Base-by-base conservation (phyloP, 2,888 invertebrate genomes). In the Pristionchus fissidentatus region DNA sequence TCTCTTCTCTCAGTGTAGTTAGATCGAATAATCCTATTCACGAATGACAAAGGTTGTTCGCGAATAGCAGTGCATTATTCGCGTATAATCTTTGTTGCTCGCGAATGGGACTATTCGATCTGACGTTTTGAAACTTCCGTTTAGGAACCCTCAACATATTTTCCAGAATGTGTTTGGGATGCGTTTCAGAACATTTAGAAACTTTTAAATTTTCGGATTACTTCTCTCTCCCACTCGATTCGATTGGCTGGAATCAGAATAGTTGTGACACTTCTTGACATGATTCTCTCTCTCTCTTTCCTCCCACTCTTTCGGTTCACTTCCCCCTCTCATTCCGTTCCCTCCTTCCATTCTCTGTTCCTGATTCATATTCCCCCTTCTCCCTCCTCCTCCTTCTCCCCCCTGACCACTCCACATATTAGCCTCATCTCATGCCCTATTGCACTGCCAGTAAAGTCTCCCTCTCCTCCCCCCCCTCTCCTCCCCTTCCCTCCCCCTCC, bases 381-480 rank as follows among this genome's bases (percentile, higher is more conserved):
- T 26, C 38, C 29, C 75, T 46, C 75, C 29, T 46, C 75, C 35
- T 3, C 49, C n/a, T 35, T 32, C 38, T 49, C 49, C 49, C 49
- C 29, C 32, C 49, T 75, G 75, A 49, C 49, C 75, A 75, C 32
- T 32, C 49, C 75, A 75, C 49, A 75, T 46, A 75, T 75, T 52
- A 75, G 46, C 49, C 46, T 75, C 75, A 49, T 75, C 75, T 46
- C 19, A 75, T 75, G 49, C 75, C 49, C 75, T 75, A 75, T 70
- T 70, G 70, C 41, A 70, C 38, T 32, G 26, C 32, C 32, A n/a
- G n/a, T n/a, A n/a, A n/a, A n/a, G n/a, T n/a, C n/a, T 29, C 49
- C 46, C 38, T 22, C 73, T n/a, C n/a, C 75, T 29, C 26, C 75
- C 26, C 46, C 49, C 41, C 46, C 75, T 29, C 49, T 32, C 22